These are phyloP conservation scores for Alaudala cheleensis DNA, from an alignment of 2,113 vertebrate species.

Conservation along the genomic window DNA sequence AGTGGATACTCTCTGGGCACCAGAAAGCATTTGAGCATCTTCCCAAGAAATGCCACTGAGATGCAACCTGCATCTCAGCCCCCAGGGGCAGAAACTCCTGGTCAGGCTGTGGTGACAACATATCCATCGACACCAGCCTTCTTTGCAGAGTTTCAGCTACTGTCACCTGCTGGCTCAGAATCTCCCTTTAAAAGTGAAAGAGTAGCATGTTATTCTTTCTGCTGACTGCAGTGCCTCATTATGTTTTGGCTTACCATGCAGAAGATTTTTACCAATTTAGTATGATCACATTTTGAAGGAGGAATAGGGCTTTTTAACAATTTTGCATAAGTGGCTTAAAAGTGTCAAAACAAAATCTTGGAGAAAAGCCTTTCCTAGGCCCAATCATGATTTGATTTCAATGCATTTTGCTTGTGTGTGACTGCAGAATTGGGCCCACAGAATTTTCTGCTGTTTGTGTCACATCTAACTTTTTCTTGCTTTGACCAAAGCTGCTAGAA, in stretches of 20 bases:
- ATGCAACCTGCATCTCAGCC: neutral
- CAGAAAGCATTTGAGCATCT: neutral
- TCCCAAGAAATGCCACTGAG: neutral
- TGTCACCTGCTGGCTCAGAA: neutral
- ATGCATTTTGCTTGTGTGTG: neutral
- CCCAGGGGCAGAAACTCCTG: neutral
- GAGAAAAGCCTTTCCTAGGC: neutral
- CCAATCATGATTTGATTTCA: neutral
- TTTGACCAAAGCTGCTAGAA: neutral
- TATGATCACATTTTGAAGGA: neutral
- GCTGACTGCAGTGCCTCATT: neutral
- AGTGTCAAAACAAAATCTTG: neutral
- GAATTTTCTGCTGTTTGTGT: neutral
- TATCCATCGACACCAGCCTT: neutral
- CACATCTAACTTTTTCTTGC: neutral
- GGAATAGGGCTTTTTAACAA: neutral
- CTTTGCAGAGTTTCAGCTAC: neutral
- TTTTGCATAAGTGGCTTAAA: neutral
- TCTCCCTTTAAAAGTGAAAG: neutral
- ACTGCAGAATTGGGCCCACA: neutral
- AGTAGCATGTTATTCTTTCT: neutral
- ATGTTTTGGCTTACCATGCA: neutral
- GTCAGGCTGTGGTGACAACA: neutral
- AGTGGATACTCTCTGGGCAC: neutral
- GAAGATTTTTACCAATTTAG: neutral